Evolutionary conservation across 2,888 invertebrate species (phyloP).

Genomic region (Tenthredo scrophulariae): DNA sequence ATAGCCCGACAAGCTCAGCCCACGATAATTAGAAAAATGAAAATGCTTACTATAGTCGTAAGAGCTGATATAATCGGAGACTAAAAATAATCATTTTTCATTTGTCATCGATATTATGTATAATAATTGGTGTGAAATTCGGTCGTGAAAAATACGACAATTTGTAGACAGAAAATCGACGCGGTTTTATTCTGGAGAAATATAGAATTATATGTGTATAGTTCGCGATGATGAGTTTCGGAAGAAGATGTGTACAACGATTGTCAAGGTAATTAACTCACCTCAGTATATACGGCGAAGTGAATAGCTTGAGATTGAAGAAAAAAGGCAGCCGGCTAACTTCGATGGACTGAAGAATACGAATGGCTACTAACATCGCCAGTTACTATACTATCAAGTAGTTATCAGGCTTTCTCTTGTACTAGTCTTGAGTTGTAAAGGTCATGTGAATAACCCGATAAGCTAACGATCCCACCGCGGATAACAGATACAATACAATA

Average conservation of each 20-base stretch:
- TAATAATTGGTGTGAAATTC: background rate
- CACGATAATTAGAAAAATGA: background rate
- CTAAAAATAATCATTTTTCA: background rate
- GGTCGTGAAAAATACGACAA: background rate
- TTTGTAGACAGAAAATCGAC: background rate
- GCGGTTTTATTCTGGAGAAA: background rate
- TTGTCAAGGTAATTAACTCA: conserved; percentile 7
- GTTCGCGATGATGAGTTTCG: background rate
- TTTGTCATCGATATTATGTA: background rate
- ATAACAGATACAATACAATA: background rate
- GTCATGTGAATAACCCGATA: conserved; percentile 13
- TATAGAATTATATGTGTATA: background rate
- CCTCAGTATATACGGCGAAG: background rate
- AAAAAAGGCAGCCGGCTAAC: background rate
- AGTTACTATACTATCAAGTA: background rate
- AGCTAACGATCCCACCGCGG: background rate
- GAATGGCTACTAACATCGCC: background rate
- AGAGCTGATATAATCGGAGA: background rate
- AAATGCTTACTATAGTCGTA: background rate
- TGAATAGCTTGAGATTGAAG: background rate
- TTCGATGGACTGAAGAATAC: conserved; percentile 4
- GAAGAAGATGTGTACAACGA: too few relatives aligned
- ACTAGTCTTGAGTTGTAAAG: background rate
- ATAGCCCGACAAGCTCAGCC: background rate
- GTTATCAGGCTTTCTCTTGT: conserved; percentile 18